Base-by-base conservation (phyloP, 92 coral and sea anemone genomes). In the Palythoa grandis region DNA sequence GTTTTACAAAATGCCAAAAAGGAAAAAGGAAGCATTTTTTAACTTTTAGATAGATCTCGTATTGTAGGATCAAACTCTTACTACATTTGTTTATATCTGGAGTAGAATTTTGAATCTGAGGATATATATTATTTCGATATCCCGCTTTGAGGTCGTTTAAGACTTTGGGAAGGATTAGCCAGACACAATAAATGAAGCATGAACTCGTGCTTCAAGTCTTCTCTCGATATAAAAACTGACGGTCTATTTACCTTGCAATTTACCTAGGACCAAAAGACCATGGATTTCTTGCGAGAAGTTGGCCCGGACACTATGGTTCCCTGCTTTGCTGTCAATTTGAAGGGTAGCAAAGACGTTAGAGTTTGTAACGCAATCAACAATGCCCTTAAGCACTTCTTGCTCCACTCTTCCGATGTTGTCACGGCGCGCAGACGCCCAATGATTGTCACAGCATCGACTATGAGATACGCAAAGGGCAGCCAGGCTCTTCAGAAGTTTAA, bases 391-490 rank as follows among this genome's bases (percentile, higher is more conserved):
- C 56, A 89, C 24, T 58, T 17, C 38, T 82, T 89, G 24, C 19
- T 63, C 11, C 92, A 89, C 74, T 61, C 87, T 3, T 79, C 86
- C 23, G 72, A 77, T 40, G 92, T 71, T 37, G 75, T 77, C 20
- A 80, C 89, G 19, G 91, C 88, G 0, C 88, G 71, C 83, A 79
- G 95, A 24, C 86, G 86, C 37, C 98, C 98, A 57, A 86, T 96
- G 91, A 70, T 96, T 37, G 95, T 96, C 43, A 91, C 97, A 19
- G 89, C 97, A 37, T 96, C 98, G 6, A 91, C 94, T 23, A 87
- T 94, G 92, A 84, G 78, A 11, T 90, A 92, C 37, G 80, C 85
- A 61, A 77, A 75, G 47, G 87, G 86, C 90, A 95, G 98, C 76
- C 67, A 82, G 29, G 87, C 96, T 0, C 86, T 94, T 24, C 73